A percentile compares a stretch with the other conserved stretches of the same genome.
These are phyloP conservation scores for Pycnomerus fuliginosus DNA, from an alignment of 2,888 invertebrate genomes.

Conservation along the genomic window DNA sequence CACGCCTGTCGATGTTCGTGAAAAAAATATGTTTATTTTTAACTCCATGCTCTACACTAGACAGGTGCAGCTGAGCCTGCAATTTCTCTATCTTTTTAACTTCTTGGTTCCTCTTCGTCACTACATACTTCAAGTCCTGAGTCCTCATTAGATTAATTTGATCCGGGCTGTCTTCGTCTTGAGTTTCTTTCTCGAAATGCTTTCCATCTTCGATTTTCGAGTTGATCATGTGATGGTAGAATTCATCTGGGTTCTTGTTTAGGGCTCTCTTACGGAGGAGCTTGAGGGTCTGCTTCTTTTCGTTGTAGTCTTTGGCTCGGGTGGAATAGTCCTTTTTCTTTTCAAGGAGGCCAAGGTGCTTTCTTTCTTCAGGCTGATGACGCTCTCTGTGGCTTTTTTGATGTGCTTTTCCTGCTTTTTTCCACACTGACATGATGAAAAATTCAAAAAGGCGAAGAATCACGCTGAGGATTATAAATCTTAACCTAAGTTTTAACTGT, in stretches of 20 bases:
- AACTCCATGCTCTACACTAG: conserved; percentile 68
- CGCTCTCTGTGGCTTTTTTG: conserved; percentile 84
- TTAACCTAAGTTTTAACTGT: too few relatives aligned
- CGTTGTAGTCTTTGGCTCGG: conserved; percentile 76
- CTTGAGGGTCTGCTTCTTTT: conserved; percentile 80
- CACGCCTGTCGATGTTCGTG: conserved; percentile 53
- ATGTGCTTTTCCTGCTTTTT: conserved; percentile 80
- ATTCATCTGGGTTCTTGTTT: conserved; percentile 97
- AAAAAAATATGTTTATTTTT: conserved; percentile 80
- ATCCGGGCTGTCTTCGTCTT: conserved; percentile 74
- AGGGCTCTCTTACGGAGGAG: conserved; percentile 79
- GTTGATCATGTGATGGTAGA: conserved; percentile 96
- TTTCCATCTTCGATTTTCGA: conserved; percentile 65
- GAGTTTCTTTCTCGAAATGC: conserved; percentile 69
- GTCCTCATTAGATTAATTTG: conserved; percentile 88
- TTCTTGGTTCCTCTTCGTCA: conserved; percentile 83
- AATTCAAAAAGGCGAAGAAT: too few relatives aligned
- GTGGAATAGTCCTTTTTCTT: conserved; percentile 86
- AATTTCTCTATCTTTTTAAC: conserved; percentile 72
- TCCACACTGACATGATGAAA: conserved; percentile 88
- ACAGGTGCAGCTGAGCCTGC: conserved; percentile 78
- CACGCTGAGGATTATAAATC: too few relatives aligned
- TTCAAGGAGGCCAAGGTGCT: conserved; percentile 79
- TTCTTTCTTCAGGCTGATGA: conserved; percentile 76
- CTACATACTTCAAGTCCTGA: conserved; percentile 88